These are phyloP conservation scores for Molorchus minor DNA, from an alignment of 2,888 invertebrate genomes.

Conservation along the genomic window DNA sequence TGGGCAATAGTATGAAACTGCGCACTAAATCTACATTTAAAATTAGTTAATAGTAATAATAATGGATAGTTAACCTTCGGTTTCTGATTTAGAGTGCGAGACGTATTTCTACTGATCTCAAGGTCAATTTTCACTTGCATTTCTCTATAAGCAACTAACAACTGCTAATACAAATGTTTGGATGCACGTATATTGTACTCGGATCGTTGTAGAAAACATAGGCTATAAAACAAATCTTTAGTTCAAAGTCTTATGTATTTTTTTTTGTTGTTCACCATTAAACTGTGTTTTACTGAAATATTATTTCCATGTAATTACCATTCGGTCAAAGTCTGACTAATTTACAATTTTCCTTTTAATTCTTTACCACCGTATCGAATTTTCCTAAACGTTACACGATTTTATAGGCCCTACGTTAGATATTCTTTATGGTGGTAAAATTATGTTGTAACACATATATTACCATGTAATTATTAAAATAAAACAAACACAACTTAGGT, in stretches of 20 bases:
- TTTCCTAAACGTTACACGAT: neutral
- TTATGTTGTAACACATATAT: constrained; percentile 21
- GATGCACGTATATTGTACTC: no score
- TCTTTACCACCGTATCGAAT: neutral
- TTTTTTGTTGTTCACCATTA: neutral
- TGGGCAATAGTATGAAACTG: constrained; percentile 4
- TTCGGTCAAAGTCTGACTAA: constrained; percentile 11
- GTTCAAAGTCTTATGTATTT: neutral
- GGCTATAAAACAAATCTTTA: no score
- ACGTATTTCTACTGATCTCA: constrained; percentile 12
- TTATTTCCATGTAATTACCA: neutral
- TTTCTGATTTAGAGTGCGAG: constrained; percentile 12
- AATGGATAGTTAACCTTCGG: constrained; percentile 16
- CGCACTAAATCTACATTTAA: constrained; percentile 11
- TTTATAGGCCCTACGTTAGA: neutral
- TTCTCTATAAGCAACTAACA: constrained; percentile 13
- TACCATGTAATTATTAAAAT: constrained; percentile 22
- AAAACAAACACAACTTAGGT: constrained; percentile 22
- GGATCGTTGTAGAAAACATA: no score
- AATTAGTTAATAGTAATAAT: constrained; percentile 16
- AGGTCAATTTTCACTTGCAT: constrained; percentile 25
- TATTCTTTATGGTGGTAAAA: constrained; percentile 10
- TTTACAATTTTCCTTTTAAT: constrained; percentile 1
- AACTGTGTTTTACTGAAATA: neutral
- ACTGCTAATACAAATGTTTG: neutral